A percentile compares a stretch with the other conserved stretches of the same genome.
phyloP scores from a whole-genome alignment of 35 echinoderm and acorn worm species.

The Heliocidaris erythrogramma region DNA sequence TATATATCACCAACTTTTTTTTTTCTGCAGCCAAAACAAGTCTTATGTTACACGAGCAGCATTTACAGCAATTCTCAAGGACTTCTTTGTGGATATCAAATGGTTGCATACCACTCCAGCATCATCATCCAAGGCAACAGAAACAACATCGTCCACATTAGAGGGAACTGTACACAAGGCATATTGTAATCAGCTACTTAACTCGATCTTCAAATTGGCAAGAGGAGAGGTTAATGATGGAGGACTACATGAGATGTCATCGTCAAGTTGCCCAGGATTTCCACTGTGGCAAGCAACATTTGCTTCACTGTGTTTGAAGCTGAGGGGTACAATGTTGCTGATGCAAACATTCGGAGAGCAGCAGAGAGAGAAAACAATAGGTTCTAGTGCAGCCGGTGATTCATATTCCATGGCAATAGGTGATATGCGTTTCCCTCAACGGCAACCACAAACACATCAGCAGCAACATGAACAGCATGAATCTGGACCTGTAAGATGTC shows the following conservation, averaged over 20 bases:
- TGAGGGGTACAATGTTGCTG: neutral
- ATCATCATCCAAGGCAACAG: neutral
- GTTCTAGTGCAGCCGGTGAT: neutral
- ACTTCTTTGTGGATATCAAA: conserved; percentile 11
- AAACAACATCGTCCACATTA: too few species aligned
- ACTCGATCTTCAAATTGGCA: neutral
- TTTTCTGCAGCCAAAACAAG: conserved; percentile 41
- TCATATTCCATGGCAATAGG: neutral
- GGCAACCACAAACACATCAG: neutral
- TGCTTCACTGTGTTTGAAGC: conserved; percentile 51
- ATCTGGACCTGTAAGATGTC: neutral
- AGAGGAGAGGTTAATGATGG: neutral
- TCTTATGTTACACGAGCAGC: conserved; percentile 55
- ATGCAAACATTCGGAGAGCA: neutral
- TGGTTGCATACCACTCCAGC: conserved; percentile 16
- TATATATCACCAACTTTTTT: neutral
- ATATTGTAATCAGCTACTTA: neutral
- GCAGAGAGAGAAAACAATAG: neutral
- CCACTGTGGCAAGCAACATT: conserved; percentile 33
- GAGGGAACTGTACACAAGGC: neutral
- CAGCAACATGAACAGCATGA: neutral
- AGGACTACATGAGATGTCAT: neutral
- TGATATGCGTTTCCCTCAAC: neutral
- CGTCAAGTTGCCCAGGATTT: conserved; percentile 33
- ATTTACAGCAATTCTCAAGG: conserved; percentile 33